Percentiles rank a stretch among this genome's conserved stretches.
Conservation (phyloP, 2,113 vertebrate species). For the Trogon surrucura region DNA sequence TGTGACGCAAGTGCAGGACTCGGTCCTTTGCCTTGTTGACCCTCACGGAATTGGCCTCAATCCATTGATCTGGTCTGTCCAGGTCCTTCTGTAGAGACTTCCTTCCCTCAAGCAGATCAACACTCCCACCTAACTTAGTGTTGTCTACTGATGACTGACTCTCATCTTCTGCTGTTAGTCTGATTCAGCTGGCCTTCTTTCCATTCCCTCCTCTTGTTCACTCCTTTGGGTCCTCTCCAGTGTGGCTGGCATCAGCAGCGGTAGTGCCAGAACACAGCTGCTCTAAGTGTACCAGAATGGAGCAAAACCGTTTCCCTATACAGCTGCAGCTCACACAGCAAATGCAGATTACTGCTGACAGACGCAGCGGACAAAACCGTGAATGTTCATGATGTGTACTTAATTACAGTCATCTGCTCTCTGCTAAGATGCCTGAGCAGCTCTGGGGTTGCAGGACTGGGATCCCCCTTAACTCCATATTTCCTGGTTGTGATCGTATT, state of each 20-base stretch:
- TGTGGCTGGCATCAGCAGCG: not conserved
- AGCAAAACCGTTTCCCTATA: not conserved
- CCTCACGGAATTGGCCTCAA: not conserved
- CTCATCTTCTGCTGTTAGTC: not conserved
- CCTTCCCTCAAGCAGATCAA: not conserved
- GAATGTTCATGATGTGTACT: not conserved
- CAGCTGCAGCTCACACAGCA: not conserved
- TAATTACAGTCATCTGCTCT: fast-evolving
- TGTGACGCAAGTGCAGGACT: not conserved
- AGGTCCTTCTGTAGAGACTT: too few relatives aligned
- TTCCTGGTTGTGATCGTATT: not conserved
- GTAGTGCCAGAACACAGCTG: not conserved
- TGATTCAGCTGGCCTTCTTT: not conserved
- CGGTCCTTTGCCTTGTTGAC: not conserved
- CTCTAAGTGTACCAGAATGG: not conserved
- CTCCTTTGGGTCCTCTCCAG: not conserved
- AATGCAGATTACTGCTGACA: not conserved
- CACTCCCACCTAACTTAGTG: not conserved
- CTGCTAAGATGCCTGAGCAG: not conserved
- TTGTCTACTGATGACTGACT: not conserved
- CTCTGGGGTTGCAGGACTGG: not conserved
- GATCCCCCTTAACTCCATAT: not conserved
- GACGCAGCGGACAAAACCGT: not conserved
- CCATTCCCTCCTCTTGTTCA: not conserved
- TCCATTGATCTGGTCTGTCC: not conserved